Conservation (phyloP, 2,113 vertebrate species). For the Callipepla californica region DNA sequence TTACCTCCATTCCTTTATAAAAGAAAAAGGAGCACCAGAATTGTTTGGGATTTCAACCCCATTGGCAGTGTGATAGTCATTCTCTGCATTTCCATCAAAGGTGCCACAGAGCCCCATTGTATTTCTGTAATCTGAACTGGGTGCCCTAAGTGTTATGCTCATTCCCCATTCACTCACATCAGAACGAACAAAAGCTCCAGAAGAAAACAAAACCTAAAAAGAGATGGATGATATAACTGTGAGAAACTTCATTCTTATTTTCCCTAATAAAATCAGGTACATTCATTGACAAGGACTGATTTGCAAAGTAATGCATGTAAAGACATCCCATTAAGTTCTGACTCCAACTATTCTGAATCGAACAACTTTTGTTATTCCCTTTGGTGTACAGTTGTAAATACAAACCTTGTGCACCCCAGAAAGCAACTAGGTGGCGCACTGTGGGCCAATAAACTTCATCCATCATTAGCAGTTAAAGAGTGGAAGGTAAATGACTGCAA, state of each 20-base stretch:
- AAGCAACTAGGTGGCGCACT: not conserved
- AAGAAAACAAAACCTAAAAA: slow-evolving; percentile 86
- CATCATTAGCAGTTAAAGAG: not conserved
- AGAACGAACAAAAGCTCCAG: slow-evolving; percentile 88
- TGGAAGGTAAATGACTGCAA: not conserved
- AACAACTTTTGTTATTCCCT: not conserved
- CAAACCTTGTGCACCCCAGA: not conserved
- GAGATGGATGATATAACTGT: not conserved
- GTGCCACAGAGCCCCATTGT: slow-evolving; percentile 91
- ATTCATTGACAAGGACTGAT: not conserved
- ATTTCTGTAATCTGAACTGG: slow-evolving; percentile 82
- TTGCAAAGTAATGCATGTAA: not conserved
- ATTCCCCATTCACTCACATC: slow-evolving; percentile 92
- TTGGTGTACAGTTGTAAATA: not conserved
- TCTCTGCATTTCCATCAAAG: slow-evolving; percentile 84
- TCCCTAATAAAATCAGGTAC: not conserved
- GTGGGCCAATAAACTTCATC: not conserved
- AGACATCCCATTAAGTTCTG: not conserved
- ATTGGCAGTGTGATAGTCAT: slow-evolving; percentile 85
- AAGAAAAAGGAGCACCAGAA: slow-evolving; percentile 66
- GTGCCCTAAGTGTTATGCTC: slow-evolving; percentile 88
- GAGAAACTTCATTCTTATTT: not conserved
- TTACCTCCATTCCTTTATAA: slow-evolving; percentile 91
- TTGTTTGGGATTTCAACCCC: slow-evolving; percentile 69
- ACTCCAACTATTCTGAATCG: not conserved